Base-by-base conservation (phyloP, 2,888 invertebrate genomes). In the Drosophila gaucha region DNA sequence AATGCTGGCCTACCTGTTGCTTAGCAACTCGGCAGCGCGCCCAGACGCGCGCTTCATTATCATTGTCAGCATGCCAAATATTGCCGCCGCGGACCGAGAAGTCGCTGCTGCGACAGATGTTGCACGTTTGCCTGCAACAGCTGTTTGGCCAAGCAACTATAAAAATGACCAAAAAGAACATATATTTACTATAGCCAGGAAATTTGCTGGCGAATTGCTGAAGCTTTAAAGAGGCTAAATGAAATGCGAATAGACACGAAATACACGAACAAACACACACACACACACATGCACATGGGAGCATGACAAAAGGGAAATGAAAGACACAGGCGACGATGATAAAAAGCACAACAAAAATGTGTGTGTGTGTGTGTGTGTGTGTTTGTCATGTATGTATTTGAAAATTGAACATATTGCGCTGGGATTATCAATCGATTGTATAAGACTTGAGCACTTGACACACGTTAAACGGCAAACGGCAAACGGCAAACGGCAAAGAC, bases 1-100 rank as follows among this genome's bases (percentile, higher is more conserved):
- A 66, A 64, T 69, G 78, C 66, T 67, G 66, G 82, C 89, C 89
- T 90, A 90, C 89, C 89, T 90, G 89, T 90, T 90, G 89, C 89
- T 90, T 78, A 80, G 83, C 75, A 82, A 83, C 78, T 74, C 67
- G 57, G 74, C 58, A 64, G 57, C 24, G 59, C 70, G 70, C 49
- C 64, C 65, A 58, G 70, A 58, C 74, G 64, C 55, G 56, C 52
- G 65, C 66, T 75, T 76, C 66, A 75, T 75, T 75, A 75, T 76
- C 71, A 56, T 67, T 74, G 73, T 66, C 72, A 70, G 55, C 52
- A 75, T 70, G 74, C 64, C 69, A 74, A 59, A 50, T 51, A 57
- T 6, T 9, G 33, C 26, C 41, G 39, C 10, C 22, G 6, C n/a
- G 9, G 44, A n/a, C 12, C 41, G 14, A 31, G 28, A 14, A 31